These are phyloP conservation scores for Rhinichthys osculus DNA, from an alignment of 2,797 vertebrate genomes.

Conservation along the genomic window DNA sequence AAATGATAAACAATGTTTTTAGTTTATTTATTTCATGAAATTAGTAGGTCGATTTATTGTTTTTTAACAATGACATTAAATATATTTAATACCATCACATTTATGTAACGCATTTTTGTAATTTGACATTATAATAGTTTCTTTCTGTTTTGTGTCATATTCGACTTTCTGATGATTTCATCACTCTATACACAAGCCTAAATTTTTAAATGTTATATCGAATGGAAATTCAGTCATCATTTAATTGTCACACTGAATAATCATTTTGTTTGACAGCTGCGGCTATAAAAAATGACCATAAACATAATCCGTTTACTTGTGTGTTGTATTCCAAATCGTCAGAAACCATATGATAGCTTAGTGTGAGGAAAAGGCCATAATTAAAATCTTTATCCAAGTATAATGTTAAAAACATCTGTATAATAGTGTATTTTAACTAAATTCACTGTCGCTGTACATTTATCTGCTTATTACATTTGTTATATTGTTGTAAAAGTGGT, in stretches of 20 bases:
- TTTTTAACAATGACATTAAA: not conserved
- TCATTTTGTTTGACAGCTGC: not conserved
- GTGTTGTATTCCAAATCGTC: not conserved
- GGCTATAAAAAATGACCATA: constrained; percentile 12
- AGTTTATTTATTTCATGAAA: not conserved
- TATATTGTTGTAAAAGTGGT: not conserved
- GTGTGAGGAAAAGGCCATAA: not conserved
- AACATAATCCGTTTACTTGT: not conserved
- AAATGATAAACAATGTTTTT: not conserved
- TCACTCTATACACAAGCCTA: not conserved
- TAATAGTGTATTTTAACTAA: not conserved
- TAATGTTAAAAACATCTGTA: not conserved
- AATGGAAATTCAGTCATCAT: not conserved
- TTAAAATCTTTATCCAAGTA: not conserved
- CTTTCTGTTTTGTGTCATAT: not conserved
- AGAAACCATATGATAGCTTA: constrained; percentile 7
- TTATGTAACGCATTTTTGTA: not conserved
- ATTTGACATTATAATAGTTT: not conserved
- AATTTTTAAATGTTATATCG: not conserved
- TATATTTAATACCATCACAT: not conserved
- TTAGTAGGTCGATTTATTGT: not conserved
- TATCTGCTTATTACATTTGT: not conserved
- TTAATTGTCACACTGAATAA: not conserved
- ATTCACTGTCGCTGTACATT: not conserved
- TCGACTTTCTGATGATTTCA: not conserved